These are phyloP conservation scores for Blastobasis lacticolella DNA, from an alignment of 2,888 invertebrate species.

Conservation along the genomic window DNA sequence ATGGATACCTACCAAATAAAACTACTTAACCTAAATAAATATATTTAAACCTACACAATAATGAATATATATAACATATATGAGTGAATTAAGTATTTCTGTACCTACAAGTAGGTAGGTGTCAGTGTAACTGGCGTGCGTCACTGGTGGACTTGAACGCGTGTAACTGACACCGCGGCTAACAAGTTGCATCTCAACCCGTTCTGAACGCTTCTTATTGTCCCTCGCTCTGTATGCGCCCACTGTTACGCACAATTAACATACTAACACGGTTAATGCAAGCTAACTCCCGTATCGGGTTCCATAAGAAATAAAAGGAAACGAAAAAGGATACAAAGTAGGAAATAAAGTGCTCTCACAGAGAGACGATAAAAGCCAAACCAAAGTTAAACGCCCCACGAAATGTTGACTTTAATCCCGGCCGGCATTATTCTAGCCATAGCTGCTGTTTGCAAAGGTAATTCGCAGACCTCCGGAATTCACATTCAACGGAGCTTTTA, in stretches of 20 bases:
- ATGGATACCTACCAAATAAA: too few species aligned
- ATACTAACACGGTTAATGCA: slow-evolving; percentile 43
- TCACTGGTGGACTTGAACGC: slow-evolving; percentile 21
- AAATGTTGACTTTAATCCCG: slow-evolving; percentile 36
- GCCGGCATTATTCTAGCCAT: slow-evolving; percentile 33
- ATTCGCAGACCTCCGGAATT: slow-evolving; percentile 20
- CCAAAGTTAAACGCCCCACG: slow-evolving; percentile 24
- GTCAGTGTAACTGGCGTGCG: too few species aligned
- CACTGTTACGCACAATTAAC: slow-evolving; percentile 46
- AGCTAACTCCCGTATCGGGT: slow-evolving; percentile 24
- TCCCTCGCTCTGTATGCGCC: slow-evolving; percentile 19
- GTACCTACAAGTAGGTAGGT: too few species aligned
- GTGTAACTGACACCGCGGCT: slow-evolving; percentile 22
- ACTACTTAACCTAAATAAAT: too few species aligned
- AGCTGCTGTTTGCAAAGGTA: slow-evolving; percentile 38
- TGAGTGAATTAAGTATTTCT: too few species aligned
- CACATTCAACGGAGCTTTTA: slow-evolving; percentile 28
- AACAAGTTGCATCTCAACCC: slow-evolving; percentile 21
- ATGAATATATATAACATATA: too few species aligned
- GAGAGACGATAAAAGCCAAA: slow-evolving; percentile 23
- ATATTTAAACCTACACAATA: too few species aligned
- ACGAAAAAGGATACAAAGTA: too few species aligned
- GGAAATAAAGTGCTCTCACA: slow-evolving; percentile 15
- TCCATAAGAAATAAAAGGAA: slow-evolving; percentile 22
- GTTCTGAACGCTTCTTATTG: slow-evolving; percentile 26